phyloP scores from a whole-genome alignment of 2,888 invertebrate species.

The Ceramica pisi region DNA sequence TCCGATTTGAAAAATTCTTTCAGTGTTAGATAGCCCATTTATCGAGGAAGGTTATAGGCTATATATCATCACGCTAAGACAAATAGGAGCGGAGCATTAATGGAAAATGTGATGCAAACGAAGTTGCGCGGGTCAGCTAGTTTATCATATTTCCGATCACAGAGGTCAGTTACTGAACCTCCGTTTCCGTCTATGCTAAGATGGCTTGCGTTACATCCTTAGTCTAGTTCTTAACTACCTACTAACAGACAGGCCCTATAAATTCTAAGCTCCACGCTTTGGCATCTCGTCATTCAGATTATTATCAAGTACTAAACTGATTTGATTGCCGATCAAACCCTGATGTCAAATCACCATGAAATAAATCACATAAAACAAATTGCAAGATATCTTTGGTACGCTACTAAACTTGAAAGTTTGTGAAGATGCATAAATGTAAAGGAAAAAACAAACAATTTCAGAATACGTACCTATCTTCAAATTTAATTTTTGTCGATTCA shows the following conservation, averaged over 20 bases:
- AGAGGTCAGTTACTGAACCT: not conserved
- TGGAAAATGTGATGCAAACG: too few relatives aligned
- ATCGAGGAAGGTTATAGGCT: too few relatives aligned
- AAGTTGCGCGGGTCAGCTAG: too few relatives aligned
- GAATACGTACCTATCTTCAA: too few relatives aligned
- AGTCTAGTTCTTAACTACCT: not conserved
- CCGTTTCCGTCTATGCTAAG: not conserved
- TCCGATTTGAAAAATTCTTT: too few relatives aligned
- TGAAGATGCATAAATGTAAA: too few relatives aligned
- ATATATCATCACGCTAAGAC: too few relatives aligned
- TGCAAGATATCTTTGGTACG: not conserved
- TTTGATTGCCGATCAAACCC: not conserved
- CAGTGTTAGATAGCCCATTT: too few relatives aligned
- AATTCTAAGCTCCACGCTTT: not conserved
- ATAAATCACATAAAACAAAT: not conserved
- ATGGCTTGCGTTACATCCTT: not conserved
- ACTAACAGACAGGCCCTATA: not conserved
- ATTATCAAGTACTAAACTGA: not conserved
- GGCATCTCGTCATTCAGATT: not conserved
- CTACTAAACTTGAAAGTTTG: too few relatives aligned
- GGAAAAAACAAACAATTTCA: too few relatives aligned
- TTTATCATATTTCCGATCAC: not conserved
- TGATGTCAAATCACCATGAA: not conserved
- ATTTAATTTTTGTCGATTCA: too few relatives aligned
- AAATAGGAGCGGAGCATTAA: too few relatives aligned